phyloP scores from a whole-genome alignment of 2,888 invertebrate species.

The Mythimna lalbum region DNA sequence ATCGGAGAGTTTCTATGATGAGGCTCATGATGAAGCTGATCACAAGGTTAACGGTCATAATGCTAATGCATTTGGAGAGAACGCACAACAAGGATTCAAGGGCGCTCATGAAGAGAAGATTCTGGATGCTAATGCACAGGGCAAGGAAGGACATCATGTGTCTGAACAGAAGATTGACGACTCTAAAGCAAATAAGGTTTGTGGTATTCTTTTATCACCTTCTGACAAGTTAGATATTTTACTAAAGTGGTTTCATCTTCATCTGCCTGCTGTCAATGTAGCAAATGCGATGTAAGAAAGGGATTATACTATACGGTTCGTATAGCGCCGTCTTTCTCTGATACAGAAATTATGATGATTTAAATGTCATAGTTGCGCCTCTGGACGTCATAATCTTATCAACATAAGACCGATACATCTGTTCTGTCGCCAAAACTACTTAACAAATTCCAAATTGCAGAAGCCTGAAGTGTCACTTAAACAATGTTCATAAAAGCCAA shows the following conservation, averaged over 20 bases:
- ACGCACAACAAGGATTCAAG: constrained; percentile 90
- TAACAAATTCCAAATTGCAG: constrained; percentile 11
- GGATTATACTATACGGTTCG: no score
- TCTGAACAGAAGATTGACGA: constrained; percentile 90
- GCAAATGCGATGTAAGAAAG: no score
- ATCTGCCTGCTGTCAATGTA: no score
- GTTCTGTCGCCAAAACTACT: constrained; percentile 25
- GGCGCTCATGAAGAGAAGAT: constrained; percentile 91
- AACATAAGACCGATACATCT: background rate
- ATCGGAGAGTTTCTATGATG: constrained; percentile 92
- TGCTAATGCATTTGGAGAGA: constrained; percentile 91
- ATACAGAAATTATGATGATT: no score
- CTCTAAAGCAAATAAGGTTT: constrained; percentile 90
- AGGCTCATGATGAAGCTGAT: constrained; percentile 92
- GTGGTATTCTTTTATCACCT: constrained; percentile 10
- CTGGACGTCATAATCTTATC: background rate
- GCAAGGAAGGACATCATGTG: constrained; percentile 91
- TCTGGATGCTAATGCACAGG: constrained; percentile 89
- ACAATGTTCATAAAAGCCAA: constrained; percentile 45
- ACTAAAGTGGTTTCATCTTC: no score
- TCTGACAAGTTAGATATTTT: no score
- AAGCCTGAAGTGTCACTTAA: constrained; percentile 27
- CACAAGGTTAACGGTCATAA: constrained; percentile 90
- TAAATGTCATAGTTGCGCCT: no score
- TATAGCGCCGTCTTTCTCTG: no score